Base-by-base conservation (phyloP, 2,113 vertebrate species). In the Pelmatolapia mariae region DNA sequence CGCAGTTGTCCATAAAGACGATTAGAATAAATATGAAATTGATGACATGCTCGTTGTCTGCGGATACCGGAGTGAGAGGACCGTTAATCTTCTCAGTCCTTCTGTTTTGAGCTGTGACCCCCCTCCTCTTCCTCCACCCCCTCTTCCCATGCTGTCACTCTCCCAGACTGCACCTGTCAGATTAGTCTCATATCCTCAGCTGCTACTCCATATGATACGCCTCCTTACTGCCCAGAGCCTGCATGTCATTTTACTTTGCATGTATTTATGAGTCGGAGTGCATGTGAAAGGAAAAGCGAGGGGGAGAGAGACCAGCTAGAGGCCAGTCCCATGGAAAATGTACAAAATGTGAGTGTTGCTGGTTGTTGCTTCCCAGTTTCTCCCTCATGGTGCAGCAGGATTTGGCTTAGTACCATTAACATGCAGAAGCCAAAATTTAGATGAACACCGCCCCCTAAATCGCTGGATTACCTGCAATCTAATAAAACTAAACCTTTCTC, bases 131-230 rank as follows among this genome's bases (percentile, higher is more conserved):
- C 79, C 63, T 79, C 93, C 87, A 73, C 88, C 84, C 63, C 53
- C 59, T 88, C 87, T 89, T 94, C 90, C 92, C 92, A 91, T 93
- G 91, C 93, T 93, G 94, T 94, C 93, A 91, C 91, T 95, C 94
- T 93, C 91, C 53, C 86, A 57, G 92, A 36, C 90, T 94, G 95
- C 95, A 95, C 93, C 95, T 96, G 95, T 96, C 95, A 94, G 94
- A 95, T 96, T 95, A 95, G 92, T 73, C 91, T 89, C 91, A 93
- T 83, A 88, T 90, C 93, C 85, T 95, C 93, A 94, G 94, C 94
- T 94, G 94, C 91, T 89, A 89, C 88, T 92, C 92, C 86, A 91
- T 91, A 91, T 93, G 92, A 95, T 91, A 93, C 63, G 91, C 90
- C 91, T 93, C 81, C 87, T 92, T 83, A 79, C 79, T 81, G 82